These are phyloP conservation scores for Drosophila melanica DNA, from an alignment of 1,140 invertebrate genomes.

Conservation along the genomic window DNA sequence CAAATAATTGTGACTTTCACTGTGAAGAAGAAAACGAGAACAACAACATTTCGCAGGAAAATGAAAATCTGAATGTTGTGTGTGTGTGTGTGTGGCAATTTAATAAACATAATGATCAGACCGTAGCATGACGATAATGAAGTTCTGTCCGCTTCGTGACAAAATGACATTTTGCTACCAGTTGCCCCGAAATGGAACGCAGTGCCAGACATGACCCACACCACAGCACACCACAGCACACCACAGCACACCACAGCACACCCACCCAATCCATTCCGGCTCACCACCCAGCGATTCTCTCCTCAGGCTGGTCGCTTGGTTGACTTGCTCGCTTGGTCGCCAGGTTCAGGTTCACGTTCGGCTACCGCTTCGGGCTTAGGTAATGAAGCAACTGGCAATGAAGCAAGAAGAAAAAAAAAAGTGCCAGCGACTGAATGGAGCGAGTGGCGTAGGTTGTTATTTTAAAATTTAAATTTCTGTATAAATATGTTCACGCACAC, in stretches of 20 bases:
- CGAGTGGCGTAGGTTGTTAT: slow-evolving; percentile 62
- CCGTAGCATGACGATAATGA: slow-evolving; percentile 48
- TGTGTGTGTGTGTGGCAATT: slow-evolving; percentile 57
- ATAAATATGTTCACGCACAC: slow-evolving; percentile 66
- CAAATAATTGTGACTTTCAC: slow-evolving; percentile 36
- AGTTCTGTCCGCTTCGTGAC: slow-evolving; percentile 66
- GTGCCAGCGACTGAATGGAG: slow-evolving; percentile 15
- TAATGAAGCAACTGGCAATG: slow-evolving; percentile 69
- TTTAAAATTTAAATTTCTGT: slow-evolving; percentile 82
- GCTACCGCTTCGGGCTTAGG: slow-evolving; percentile 39
- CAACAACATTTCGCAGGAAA: slow-evolving; percentile 31
- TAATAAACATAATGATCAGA: slow-evolving; percentile 72
- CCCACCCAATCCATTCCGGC: slow-evolving; percentile 20
- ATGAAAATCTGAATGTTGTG: slow-evolving; percentile 37
- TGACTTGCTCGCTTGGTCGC: slow-evolving; percentile 47
- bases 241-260: no score
- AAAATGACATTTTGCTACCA: slow-evolving; percentile 77
- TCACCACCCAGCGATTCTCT: neutral
- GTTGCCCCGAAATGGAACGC: slow-evolving; percentile 17
- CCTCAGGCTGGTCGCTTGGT: slow-evolving; percentile 22
- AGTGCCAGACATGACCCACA: slow-evolving; percentile 24
- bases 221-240: no score
- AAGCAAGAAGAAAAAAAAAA: slow-evolving; percentile 44
- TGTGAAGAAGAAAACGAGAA: slow-evolving; percentile 24
- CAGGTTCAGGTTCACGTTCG: slow-evolving; percentile 30